Percentiles rank a stretch among this genome's conserved stretches.
Conservation (phyloP, 2,888 invertebrate genomes). For the Drosophila hawaiiensis region DNA sequence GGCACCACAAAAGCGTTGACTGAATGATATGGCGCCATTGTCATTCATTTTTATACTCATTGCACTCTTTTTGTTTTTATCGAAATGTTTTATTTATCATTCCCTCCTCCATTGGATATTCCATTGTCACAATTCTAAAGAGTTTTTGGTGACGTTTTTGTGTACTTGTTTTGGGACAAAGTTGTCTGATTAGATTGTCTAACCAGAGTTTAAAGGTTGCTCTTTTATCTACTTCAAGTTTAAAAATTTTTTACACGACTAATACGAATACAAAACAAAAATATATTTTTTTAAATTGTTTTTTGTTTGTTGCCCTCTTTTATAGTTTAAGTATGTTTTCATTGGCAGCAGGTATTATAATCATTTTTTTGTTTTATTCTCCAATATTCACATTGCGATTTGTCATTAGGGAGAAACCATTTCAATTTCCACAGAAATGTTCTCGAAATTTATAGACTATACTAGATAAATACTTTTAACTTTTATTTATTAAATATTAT, state of each 20-base stretch:
- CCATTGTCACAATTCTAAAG: slow-evolving; percentile 37
- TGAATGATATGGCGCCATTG: slow-evolving; percentile 67
- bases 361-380: too few relatives aligned
- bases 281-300: not conserved
- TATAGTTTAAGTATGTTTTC: too few relatives aligned
- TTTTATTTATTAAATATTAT: too few relatives aligned
- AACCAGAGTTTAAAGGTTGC: slow-evolving; percentile 22
- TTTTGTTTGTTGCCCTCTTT: not conserved
- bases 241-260: too few relatives aligned
- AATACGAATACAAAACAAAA: not conserved
- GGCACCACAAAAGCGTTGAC: slow-evolving; percentile 58
- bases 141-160: slow-evolving; percentile 28
- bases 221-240: not conserved
- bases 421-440: too few relatives aligned
- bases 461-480: too few relatives aligned
- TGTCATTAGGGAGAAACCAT: too few relatives aligned
- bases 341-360: too few relatives aligned
- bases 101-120: slow-evolving; percentile 27
- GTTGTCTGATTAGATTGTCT: slow-evolving; percentile 35
- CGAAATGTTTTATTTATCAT: slow-evolving; percentile 35
- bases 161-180: not conserved
- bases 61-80: slow-evolving; percentile 36
- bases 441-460: too few relatives aligned
- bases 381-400: not conserved
- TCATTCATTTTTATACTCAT: slow-evolving; percentile 73